Percentiles rank a stretch among this genome's conserved stretches.
Conservation (phyloP, 2,113 vertebrate genomes). For the Oreocharis arfaki region DNA sequence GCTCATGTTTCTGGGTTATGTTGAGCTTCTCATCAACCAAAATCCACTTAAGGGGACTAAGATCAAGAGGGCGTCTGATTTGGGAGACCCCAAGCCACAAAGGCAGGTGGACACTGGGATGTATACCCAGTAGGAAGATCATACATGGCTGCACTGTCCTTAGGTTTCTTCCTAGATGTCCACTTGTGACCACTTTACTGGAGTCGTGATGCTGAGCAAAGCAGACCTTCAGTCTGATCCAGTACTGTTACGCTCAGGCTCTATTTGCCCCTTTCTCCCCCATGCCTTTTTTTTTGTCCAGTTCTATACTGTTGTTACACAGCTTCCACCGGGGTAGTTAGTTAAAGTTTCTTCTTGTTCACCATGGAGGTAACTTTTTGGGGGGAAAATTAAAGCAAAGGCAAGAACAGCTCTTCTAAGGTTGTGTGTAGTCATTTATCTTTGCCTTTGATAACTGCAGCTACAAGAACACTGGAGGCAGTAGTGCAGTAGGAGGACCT, state of each 20-base stretch:
- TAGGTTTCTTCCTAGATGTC: not conserved
- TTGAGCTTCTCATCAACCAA: not conserved
- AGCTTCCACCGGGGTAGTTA: not conserved
- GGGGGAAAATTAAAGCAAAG: not conserved
- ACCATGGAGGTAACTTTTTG: not conserved
- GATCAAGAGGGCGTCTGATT: not conserved
- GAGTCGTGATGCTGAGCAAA: not conserved
- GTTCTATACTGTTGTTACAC: not conserved
- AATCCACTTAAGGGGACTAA: not conserved
- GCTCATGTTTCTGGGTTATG: not conserved
- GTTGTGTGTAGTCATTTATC: not conserved
- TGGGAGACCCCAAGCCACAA: not conserved
- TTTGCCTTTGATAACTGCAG: not conserved
- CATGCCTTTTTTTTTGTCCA: too few relatives aligned
- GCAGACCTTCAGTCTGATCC: not conserved
- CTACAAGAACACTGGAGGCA: not conserved
- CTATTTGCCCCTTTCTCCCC: not conserved
- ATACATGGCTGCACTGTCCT: not conserved
- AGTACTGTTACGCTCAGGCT: not conserved
- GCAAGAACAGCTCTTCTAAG: not conserved
- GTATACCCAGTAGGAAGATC: not conserved
- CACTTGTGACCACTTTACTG: not conserved
- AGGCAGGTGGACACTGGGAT: not conserved
- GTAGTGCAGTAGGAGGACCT: not conserved
- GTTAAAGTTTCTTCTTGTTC: not conserved